Conservation (phyloP, 1,140 invertebrate species). For the Hycleus cichorii region DNA sequence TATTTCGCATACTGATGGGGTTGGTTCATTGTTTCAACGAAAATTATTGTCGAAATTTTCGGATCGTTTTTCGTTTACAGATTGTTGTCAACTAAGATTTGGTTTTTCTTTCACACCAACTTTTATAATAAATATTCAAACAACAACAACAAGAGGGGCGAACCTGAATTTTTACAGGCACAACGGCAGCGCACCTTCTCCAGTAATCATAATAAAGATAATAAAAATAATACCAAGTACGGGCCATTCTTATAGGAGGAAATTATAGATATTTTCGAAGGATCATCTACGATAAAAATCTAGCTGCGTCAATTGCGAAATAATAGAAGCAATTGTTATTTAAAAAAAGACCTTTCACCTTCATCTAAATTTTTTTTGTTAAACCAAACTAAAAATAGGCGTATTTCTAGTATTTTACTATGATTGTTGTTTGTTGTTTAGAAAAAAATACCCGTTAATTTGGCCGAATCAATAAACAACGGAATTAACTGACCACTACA, state of each 20-base stretch:
- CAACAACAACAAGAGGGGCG: background rate
- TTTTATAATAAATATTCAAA: constrained; percentile 15
- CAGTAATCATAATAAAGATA: background rate
- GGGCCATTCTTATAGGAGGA: no score
- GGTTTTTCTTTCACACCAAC: constrained; percentile 9
- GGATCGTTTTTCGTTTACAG: background rate
- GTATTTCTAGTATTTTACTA: background rate
- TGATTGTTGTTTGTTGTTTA: background rate
- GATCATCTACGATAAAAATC: no score
- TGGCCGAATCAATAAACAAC: background rate
- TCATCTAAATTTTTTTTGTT: constrained; percentile 7
- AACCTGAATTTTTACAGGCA: constrained; percentile 7
- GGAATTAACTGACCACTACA: constrained; percentile 30
- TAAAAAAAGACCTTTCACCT: constrained; percentile 16
- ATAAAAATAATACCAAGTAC: no score
- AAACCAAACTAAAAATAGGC: background rate
- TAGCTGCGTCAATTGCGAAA: constrained; percentile 1
- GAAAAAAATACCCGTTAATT: background rate
- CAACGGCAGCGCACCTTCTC: background rate
- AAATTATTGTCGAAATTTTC: background rate
- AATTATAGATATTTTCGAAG: no score
- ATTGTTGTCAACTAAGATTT: constrained; percentile 12
- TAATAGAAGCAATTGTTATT: constrained; percentile 20
- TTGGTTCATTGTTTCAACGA: constrained; percentile 48
- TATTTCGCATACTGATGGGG: constrained; percentile 55